Percentiles rank a stretch among this genome's conserved stretches.
Evolutionary conservation across 64 coral and sea anemone genomes (phyloP).

Genomic region (Actinia tenebrosa): DNA sequence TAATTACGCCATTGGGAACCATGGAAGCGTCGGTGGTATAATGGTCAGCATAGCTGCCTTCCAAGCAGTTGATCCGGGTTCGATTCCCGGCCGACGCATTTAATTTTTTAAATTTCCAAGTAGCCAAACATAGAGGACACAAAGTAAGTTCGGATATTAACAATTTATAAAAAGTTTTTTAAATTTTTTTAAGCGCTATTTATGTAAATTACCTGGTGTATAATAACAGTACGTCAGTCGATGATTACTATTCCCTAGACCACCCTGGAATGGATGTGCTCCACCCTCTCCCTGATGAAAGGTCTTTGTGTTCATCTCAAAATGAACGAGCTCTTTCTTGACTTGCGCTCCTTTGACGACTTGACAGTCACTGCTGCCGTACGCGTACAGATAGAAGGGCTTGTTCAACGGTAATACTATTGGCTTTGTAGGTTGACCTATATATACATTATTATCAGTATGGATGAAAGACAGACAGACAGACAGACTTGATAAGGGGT

Average conservation of each 20-base stretch:
- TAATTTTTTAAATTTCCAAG: not conserved
- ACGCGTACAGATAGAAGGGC: conserved; percentile 78
- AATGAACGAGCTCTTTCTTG: conserved; percentile 54
- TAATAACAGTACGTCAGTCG: conserved; percentile 71
- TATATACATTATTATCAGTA: not conserved
- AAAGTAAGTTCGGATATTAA: not conserved
- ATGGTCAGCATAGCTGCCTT: conserved; percentile 1
- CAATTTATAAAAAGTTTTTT: not conserved
- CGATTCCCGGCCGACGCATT: not conserved
- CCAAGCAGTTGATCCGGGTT: conserved; percentile 5
- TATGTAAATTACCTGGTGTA: conserved; percentile 30
- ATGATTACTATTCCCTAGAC: conserved; percentile 31
- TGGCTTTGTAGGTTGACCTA: conserved; percentile 28
- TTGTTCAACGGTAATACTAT: conserved; percentile 58
- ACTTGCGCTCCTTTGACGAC: conserved; percentile 67
- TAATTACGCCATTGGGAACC: no score
- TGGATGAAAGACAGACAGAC: not conserved
- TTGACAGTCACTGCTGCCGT: conserved; percentile 58
- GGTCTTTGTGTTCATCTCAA: conserved; percentile 47
- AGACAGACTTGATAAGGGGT: not conserved
- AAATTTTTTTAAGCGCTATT: not conserved
- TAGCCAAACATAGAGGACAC: not conserved
- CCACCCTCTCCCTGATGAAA: conserved; percentile 36
- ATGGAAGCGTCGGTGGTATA: not conserved
- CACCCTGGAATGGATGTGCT: conserved; percentile 28